phyloP scores from a whole-genome alignment of 2,888 invertebrate species.

The Apamea anceps region DNA sequence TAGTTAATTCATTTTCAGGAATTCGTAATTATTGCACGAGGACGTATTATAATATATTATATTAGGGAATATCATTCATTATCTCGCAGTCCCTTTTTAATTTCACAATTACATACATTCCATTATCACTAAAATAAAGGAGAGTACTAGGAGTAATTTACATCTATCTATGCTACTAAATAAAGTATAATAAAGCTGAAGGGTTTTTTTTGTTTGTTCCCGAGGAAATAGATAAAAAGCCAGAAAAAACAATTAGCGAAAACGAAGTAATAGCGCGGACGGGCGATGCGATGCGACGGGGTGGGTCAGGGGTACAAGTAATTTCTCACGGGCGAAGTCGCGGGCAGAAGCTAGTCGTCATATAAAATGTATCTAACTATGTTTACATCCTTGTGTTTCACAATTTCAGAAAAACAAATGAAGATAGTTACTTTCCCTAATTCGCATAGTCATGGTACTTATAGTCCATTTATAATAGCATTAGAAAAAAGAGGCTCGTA shows the following conservation, averaged over 20 bases:
- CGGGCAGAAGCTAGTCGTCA: background rate
- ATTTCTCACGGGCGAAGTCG: too few relatives aligned
- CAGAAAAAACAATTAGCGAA: background rate
- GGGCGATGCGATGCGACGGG: background rate
- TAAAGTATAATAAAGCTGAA: background rate
- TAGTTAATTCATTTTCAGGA: slow-evolving; percentile 40
- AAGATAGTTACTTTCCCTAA: slow-evolving; percentile 15
- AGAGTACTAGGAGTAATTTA: background rate
- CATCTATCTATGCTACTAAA: background rate
- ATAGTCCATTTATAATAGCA: too few relatives aligned
- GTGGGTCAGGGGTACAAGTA: background rate
- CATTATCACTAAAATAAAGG: background rate
- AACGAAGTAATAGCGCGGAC: background rate
- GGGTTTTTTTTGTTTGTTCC: background rate
- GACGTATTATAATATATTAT: slow-evolving; percentile 7
- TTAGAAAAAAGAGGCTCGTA: too few relatives aligned
- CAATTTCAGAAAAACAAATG: slow-evolving; percentile 10
- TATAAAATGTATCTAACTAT: background rate
- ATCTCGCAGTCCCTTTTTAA: background rate
- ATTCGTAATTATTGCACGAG: slow-evolving; percentile 22
- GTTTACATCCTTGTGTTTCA: background rate
- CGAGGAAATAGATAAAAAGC: background rate
- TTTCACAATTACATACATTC: background rate
- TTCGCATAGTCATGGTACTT: slow-evolving; percentile 13
- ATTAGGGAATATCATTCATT: slow-evolving; percentile 8